These are phyloP conservation scores for Passer montanus DNA, from an alignment of 2,113 vertebrate genomes.

Conservation along the genomic window DNA sequence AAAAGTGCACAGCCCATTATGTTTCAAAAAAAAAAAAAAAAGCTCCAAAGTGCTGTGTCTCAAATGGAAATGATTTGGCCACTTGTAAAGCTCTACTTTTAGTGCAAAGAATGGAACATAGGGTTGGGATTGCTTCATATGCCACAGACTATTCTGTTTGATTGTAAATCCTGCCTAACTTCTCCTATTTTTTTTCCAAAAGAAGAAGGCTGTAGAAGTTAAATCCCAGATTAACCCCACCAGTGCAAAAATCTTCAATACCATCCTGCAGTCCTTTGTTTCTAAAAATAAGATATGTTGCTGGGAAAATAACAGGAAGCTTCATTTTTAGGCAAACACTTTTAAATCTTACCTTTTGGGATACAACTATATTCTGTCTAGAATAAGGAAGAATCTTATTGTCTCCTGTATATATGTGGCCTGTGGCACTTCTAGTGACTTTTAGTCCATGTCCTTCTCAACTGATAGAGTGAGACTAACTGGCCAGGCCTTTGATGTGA, in stretches of 20 bases:
- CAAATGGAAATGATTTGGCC: background rate
- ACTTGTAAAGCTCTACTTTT: background rate
- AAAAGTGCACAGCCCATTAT: background rate
- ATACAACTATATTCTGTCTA: background rate
- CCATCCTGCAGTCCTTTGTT: background rate
- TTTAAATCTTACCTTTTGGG: background rate
- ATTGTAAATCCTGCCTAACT: background rate
- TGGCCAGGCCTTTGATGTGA: background rate
- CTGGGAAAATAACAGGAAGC: background rate
- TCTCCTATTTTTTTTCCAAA: background rate
- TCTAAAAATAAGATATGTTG: background rate
- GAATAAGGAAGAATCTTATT: background rate
- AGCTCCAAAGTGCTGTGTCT: background rate
- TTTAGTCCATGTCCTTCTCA: background rate
- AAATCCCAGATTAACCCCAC: background rate
- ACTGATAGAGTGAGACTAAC: background rate
- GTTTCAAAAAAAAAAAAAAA: background rate
- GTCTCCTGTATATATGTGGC: background rate
- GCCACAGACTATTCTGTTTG: background rate
- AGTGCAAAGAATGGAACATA: background rate
- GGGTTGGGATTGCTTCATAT: background rate
- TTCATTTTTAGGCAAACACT: background rate
- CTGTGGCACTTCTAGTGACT: background rate
- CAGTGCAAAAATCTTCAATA: background rate
- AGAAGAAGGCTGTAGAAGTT: background rate